Evolutionary conservation across 1,140 invertebrate genomes (phyloP).

Genomic region (Pentalonia nigronervosa): DNA sequence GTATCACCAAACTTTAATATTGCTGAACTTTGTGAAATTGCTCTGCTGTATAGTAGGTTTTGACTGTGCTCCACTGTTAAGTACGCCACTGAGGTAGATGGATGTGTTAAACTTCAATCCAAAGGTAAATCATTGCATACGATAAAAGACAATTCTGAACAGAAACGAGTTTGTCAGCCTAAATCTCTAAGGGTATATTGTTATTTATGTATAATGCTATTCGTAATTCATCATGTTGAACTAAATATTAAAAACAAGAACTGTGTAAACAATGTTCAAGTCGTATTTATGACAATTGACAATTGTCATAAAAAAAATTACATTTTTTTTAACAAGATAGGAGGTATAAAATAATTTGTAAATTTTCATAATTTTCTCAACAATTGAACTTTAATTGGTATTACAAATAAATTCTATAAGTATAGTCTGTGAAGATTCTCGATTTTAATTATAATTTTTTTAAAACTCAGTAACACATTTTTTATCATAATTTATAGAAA

Average conservation of each 20-base stretch:
- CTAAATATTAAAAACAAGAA: background rate
- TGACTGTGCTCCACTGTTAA: background rate
- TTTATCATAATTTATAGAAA: no score
- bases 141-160: background rate
- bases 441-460: no score
- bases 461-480: no score
- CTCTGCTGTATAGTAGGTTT: background rate
- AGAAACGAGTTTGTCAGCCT: no score
- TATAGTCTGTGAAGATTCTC: no score
- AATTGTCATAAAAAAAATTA: no score
- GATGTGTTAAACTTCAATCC: background rate
- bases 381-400: no score
- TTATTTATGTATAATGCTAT: background rate
- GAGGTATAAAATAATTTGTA: no score
- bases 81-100: background rate
- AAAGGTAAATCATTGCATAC: background rate
- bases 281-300: background rate
- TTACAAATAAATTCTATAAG: no score
- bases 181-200: background rate
- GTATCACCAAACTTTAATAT: background rate
- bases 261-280: background rate
- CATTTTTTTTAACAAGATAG: no score
- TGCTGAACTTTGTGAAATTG: background rate
- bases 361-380: no score
- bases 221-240: background rate